A percentile compares a stretch with the other conserved stretches of the same genome.
Conservation (phyloP, 2,797 vertebrate species). For the Macropodus opercularis region DNA sequence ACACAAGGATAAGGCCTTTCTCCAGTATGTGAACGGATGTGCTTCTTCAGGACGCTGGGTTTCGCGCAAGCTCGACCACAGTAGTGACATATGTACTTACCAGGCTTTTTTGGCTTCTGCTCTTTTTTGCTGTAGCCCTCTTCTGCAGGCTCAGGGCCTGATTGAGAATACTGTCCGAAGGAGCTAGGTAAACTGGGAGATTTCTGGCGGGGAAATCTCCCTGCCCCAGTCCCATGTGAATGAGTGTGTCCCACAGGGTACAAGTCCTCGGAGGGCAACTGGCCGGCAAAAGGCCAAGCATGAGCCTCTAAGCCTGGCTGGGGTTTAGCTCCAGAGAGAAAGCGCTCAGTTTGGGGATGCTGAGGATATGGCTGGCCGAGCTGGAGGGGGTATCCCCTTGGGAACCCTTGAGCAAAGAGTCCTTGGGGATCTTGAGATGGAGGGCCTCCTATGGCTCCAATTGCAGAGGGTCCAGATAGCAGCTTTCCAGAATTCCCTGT, state of each 20-base stretch:
- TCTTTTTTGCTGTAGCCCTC: slow-evolving; percentile 93
- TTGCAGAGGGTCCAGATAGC: slow-evolving; percentile 81
- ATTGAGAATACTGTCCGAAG: slow-evolving; percentile 92
- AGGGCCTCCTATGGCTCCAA: slow-evolving; percentile 69
- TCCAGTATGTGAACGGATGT: slow-evolving; percentile 97
- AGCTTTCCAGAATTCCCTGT: slow-evolving; percentile 84
- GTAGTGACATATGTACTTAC: slow-evolving; percentile 97
- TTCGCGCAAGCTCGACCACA: slow-evolving; percentile 98
- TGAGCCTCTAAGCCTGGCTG: slow-evolving; percentile 92
- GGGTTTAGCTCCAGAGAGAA: slow-evolving; percentile 89
- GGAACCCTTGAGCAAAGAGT: slow-evolving; percentile 79
- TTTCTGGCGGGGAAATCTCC: slow-evolving; percentile 91
- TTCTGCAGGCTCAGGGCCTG: slow-evolving; percentile 88
- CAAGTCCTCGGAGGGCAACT: slow-evolving; percentile 92
- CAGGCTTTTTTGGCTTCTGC: slow-evolving; percentile 96
- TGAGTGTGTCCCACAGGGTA: slow-evolving; percentile 85
- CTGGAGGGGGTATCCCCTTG: slow-evolving; percentile 88
- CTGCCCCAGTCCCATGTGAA: slow-evolving; percentile 79
- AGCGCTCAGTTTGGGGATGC: slow-evolving; percentile 88
- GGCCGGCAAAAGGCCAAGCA: slow-evolving; percentile 91
- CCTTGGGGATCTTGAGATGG: slow-evolving; percentile 69
- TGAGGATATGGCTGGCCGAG: slow-evolving; percentile 93
- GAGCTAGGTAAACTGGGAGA: slow-evolving; percentile 90
- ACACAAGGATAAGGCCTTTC: slow-evolving; percentile 96
- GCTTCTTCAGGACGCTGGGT: slow-evolving; percentile 98